Evolutionary conservation across 2,797 vertebrate genomes (phyloP).

Genomic region (Fistularia commersonii): DNA sequence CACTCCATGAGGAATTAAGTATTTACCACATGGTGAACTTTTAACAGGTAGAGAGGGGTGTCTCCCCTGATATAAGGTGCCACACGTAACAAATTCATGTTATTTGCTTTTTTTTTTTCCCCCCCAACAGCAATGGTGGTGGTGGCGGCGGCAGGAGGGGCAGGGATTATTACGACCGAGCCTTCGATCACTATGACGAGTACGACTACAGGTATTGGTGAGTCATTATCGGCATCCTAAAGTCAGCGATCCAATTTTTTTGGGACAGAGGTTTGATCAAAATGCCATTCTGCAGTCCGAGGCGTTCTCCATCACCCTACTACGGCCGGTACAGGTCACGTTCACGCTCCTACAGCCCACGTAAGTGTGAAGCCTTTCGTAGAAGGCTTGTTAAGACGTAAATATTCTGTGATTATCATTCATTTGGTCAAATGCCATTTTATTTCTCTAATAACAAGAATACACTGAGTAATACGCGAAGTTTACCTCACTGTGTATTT

Average conservation of each 20-base stretch:
- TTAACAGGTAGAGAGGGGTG: no score
- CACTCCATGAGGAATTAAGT: not conserved
- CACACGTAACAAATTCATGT: no score
- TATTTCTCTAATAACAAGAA: no score
- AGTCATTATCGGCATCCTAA: slow-evolving; percentile 1
- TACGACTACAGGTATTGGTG: slow-evolving; percentile 90
- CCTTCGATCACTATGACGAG: slow-evolving; percentile 79
- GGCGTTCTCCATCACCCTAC: slow-evolving; percentile 91
- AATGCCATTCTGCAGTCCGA: slow-evolving; percentile 65
- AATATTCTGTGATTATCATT: no score
- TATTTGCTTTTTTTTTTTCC: not conserved
- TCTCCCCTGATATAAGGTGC: no score
- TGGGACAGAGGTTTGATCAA: slow-evolving; percentile 6
- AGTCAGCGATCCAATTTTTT: not conserved
- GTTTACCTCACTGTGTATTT: not conserved
- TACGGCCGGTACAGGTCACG: slow-evolving; percentile 90
- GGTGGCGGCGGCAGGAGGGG: slow-evolving; percentile 77
- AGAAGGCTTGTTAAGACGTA: not conserved
- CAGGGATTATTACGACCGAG: slow-evolving; percentile 81
- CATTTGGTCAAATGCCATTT: no score
- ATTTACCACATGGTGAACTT: not conserved
- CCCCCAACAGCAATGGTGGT: slow-evolving; percentile 53
- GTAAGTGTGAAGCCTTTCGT: slow-evolving; percentile 72
- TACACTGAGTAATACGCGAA: no score
- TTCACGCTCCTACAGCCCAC: slow-evolving; percentile 89